Conservation (phyloP, 1,140 invertebrate species). For the Drosophila arizonae region DNA sequence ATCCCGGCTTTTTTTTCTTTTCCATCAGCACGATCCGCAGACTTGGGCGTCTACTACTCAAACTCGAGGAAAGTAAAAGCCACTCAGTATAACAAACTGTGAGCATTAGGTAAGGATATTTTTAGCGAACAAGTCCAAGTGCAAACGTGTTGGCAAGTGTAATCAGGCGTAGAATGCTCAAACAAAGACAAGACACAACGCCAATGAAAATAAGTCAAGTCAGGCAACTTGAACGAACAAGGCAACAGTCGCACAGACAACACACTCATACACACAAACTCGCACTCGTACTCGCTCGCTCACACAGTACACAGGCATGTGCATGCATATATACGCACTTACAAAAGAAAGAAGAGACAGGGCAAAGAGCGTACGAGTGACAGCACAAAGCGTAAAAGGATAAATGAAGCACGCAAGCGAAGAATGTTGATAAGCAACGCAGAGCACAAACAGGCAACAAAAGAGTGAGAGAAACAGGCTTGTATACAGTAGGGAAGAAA, state of each 20-base stretch:
- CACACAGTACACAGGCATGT: slow-evolving; percentile 8
- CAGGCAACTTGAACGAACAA: slow-evolving; percentile 45
- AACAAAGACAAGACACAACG: slow-evolving; percentile 69
- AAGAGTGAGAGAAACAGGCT: slow-evolving; percentile 24
- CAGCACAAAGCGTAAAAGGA: slow-evolving; percentile 72
- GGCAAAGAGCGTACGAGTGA: slow-evolving; percentile 42
- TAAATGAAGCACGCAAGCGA: slow-evolving; percentile 63
- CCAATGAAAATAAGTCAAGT: slow-evolving; percentile 77
- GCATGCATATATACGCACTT: slow-evolving; percentile 14
- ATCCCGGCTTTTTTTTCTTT: neutral
- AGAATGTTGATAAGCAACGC: slow-evolving; percentile 52
- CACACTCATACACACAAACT: slow-evolving; percentile 18
- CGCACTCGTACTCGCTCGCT: neutral
- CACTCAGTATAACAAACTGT: neutral
- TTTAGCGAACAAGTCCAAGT: slow-evolving; percentile 37
- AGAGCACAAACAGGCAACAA: slow-evolving; percentile 43
- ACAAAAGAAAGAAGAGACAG: slow-evolving; percentile 39
- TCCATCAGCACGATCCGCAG: slow-evolving; percentile 1
- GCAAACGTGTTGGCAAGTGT: slow-evolving; percentile 74
- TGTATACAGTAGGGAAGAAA: slow-evolving; percentile 19
- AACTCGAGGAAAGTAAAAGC: slow-evolving; percentile 4
- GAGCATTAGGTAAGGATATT: slow-evolving; percentile 29
- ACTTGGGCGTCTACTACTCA: neutral
- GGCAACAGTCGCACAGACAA: slow-evolving; percentile 33
- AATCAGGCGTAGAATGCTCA: slow-evolving; percentile 64